Conservation (phyloP, 2,113 vertebrate species). For the Neopipo cinnamomea region DNA sequence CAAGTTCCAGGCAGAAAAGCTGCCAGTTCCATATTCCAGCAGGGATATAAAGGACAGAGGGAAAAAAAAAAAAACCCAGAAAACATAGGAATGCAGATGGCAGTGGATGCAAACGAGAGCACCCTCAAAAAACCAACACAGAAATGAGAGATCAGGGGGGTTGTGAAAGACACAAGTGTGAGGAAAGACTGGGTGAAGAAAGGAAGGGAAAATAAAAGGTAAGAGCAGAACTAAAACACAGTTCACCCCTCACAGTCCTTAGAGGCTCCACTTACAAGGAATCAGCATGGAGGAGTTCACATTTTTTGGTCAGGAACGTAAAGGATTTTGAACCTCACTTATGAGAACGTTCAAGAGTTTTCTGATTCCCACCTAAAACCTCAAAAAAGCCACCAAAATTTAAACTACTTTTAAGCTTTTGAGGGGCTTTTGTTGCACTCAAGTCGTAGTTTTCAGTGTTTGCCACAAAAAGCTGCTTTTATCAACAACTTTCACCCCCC, state of each 20-base stretch:
- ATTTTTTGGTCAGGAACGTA: not conserved
- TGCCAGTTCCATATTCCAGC: not conserved
- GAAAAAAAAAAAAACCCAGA: not conserved
- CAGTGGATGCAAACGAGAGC: not conserved
- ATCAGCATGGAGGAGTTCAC: rapidly evolving
- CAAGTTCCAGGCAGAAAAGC: not conserved
- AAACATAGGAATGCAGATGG: not conserved
- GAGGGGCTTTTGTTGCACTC: not conserved
- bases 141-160: not conserved
- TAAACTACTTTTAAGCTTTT: not conserved
- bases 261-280: not conserved
- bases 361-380: not conserved
- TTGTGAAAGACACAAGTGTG: not conserved
- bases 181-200: not conserved
- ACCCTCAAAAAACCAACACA: not conserved
- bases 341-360: not conserved
- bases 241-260: not conserved
- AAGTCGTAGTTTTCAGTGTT: not conserved
- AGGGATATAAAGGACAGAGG: not conserved
- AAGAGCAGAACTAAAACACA: not conserved
- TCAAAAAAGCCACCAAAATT: not conserved
- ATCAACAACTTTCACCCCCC: not conserved
- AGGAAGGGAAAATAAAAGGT: not conserved
- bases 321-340: not conserved
- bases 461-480: not conserved